phyloP scores from a whole-genome alignment of 2,888 invertebrate species.

The Temnothorax ravouxi region DNA sequence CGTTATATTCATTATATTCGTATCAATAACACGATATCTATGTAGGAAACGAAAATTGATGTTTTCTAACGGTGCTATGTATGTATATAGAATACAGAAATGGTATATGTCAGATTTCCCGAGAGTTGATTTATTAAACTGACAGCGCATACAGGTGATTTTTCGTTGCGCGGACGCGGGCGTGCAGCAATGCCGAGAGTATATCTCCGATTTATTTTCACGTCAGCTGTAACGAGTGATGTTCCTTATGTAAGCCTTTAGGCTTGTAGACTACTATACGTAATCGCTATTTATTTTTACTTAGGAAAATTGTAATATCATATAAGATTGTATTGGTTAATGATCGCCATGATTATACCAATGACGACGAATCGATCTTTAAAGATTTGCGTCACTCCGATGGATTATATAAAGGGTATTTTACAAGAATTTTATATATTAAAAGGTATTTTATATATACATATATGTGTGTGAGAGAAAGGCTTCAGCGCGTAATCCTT shows the following conservation, averaged over 20 bases:
- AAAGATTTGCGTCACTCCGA: constrained; percentile 22
- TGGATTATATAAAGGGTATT: constrained; percentile 20
- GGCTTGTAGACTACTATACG: constrained; percentile 5
- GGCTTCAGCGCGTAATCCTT: neutral
- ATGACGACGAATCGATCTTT: constrained; percentile 25
- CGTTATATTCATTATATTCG: neutral
- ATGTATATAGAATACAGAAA: neutral
- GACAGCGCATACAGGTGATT: constrained; percentile 33
- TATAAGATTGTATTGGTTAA: neutral
- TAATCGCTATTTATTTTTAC: constrained; percentile 42
- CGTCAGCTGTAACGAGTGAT: constrained; percentile 44
- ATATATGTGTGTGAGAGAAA: too few species aligned
- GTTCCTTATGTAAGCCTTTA: constrained; percentile 42
- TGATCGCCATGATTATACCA: constrained; percentile 9
- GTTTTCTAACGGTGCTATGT: neutral
- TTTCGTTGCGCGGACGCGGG: constrained; percentile 30
- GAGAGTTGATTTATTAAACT: constrained; percentile 11
- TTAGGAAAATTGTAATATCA: constrained; percentile 21
- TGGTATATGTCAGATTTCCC: neutral
- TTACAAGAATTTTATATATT: too few species aligned
- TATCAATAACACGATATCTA: neutral
- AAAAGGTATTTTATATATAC: constrained; percentile 4
- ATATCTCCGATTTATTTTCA: constrained; percentile 45
- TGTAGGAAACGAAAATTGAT: neutral
- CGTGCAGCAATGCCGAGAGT: constrained; percentile 23